phyloP scores from a whole-genome alignment of 2,888 invertebrate species.

The Mesorhabditis spiculigera region DNA sequence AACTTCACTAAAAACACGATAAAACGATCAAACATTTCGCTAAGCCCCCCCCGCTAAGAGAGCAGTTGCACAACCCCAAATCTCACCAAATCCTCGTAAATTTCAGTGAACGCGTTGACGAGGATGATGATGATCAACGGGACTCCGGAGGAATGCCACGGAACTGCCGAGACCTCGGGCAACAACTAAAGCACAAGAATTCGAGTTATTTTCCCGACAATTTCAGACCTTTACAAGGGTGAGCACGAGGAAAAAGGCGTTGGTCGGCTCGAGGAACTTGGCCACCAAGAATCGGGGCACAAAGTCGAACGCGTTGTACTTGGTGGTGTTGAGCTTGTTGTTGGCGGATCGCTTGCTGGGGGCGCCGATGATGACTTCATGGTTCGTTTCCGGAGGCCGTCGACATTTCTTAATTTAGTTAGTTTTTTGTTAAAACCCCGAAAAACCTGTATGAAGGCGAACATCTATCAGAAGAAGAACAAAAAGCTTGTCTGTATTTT shows the following conservation, averaged over 20 bases:
- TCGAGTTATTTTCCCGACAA: not conserved
- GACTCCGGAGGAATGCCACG: constrained; percentile 78
- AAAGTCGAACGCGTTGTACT: constrained; percentile 78
- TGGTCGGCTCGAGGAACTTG: constrained; percentile 96
- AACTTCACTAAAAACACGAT: not conserved
- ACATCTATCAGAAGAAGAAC: no score
- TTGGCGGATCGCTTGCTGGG: no score
- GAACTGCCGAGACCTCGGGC: constrained; percentile 79
- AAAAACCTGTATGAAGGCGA: no score
- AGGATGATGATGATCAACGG: constrained; percentile 90
- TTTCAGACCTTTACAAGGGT: constrained; percentile 77
- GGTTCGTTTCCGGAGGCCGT: no score
- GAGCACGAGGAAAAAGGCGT: constrained; percentile 96
- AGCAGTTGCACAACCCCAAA: not conserved
- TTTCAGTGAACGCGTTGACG: constrained; percentile 93
- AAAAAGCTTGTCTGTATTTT: no score
- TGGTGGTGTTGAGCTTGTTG: constrained; percentile 75
- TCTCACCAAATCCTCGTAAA: constrained; percentile 86
- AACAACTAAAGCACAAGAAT: constrained; percentile 75
- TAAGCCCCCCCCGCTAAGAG: no score
- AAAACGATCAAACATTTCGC: not conserved
- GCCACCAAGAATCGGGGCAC: constrained; percentile 95
- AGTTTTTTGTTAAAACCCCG: no score
- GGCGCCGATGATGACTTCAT: no score
- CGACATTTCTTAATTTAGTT: no score